phyloP scores from a whole-genome alignment of 92 coral and sea anemone species.

The Palythoa grandis region DNA sequence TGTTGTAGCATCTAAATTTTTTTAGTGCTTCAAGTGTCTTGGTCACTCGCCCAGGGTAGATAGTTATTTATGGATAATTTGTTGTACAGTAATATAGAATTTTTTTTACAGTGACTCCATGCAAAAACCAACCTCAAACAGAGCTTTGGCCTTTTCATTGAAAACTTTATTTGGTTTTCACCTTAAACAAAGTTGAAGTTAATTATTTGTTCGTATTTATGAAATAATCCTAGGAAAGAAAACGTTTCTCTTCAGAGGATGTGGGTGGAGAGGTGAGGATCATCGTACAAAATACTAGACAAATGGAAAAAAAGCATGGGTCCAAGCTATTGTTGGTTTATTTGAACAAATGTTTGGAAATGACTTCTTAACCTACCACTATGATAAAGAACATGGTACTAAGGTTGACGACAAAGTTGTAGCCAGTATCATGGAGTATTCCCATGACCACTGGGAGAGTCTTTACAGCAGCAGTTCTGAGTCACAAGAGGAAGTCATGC shows the following conservation, averaged over 20 bases:
- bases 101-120: too few species aligned
- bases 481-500: not conserved
- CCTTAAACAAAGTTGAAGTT: too few species aligned
- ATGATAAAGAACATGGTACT: constrained; percentile 47
- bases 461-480: not conserved
- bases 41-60: too few species aligned
- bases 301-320: constrained; percentile 25
- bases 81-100: too few species aligned
- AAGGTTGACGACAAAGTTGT: not conserved
- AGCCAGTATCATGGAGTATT: constrained; percentile 18
- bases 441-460: constrained; percentile 46
- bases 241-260: constrained; percentile 24
- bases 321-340: not conserved
- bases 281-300: constrained; percentile 1
- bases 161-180: too few species aligned
- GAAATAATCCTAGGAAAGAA: constrained; percentile 17
- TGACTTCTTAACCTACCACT: constrained; percentile 30
- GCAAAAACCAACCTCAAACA: too few species aligned
- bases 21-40: too few species aligned
- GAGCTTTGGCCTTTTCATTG: too few species aligned
- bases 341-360: constrained; percentile 44
- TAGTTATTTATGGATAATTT: too few species aligned
- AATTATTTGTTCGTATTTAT: not conserved
- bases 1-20: too few species aligned
- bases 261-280: constrained; percentile 24